Conservation (phyloP, 2,888 invertebrate species). For the Myathropa florea region DNA sequence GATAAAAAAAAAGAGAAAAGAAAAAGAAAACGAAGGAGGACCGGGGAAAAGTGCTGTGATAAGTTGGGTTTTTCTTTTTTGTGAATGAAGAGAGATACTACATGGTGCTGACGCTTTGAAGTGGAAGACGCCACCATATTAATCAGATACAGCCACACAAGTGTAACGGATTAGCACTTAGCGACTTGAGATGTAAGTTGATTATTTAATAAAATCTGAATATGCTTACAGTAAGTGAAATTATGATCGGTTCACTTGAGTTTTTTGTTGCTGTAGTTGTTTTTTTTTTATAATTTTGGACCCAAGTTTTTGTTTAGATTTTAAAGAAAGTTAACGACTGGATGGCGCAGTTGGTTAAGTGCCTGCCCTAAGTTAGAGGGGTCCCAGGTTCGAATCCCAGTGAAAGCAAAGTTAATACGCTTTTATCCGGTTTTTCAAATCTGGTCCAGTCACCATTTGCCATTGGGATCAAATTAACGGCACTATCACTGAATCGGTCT, state of each 20-base stretch:
- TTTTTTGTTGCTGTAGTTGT: neutral
- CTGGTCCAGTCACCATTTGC: too few species aligned
- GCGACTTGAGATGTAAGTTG: constrained; percentile 45
- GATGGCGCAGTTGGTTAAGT: too few species aligned
- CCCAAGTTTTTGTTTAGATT: neutral
- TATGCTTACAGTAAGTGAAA: neutral
- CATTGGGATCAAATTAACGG: too few species aligned
- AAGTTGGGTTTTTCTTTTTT: constrained; percentile 32
- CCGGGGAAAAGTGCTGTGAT: constrained; percentile 38
- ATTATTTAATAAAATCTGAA: neutral
- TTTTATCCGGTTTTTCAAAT: too few species aligned
- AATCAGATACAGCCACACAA: neutral
- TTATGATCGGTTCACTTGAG: neutral
- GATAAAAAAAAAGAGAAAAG: neutral
- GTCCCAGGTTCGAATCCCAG: too few species aligned
- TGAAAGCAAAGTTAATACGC: too few species aligned
- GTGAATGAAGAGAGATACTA: constrained; percentile 23
- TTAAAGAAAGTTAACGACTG: too few species aligned
- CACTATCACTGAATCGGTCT: too few species aligned
- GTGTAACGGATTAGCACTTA: constrained; percentile 39
- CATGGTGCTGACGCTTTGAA: constrained; percentile 26
- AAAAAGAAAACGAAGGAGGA: neutral
- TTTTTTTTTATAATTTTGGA: neutral
- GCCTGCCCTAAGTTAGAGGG: too few species aligned
- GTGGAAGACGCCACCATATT: constrained; percentile 25